A percentile compares a stretch with the other conserved stretches of the same genome.
Evolutionary conservation across 2,113 vertebrate species (phyloP).

Genomic region (Pogona vitticeps): DNA sequence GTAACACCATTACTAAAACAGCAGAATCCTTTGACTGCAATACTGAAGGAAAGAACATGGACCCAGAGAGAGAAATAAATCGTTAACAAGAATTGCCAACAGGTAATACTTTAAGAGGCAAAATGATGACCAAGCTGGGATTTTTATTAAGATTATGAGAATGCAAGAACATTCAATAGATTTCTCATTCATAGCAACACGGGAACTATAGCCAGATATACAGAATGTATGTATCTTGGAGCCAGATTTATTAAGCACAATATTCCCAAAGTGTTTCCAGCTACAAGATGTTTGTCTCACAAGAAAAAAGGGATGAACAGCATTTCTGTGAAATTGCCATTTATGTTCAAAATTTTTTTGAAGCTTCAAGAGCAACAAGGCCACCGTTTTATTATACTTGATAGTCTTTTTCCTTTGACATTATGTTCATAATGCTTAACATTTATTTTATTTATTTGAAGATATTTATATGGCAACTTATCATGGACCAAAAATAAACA

Average conservation of each 20-base stretch:
- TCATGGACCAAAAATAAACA: too few species aligned
- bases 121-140: slow-evolving; percentile 25
- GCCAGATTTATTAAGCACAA: background rate
- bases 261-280: too few species aligned
- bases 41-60: background rate
- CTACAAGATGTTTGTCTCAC: background rate
- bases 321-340: background rate
- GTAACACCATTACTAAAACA: slow-evolving; percentile 26
- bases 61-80: background rate
- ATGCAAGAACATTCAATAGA: background rate
- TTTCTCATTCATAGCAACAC: background rate
- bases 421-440: background rate
- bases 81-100: background rate
- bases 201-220: background rate
- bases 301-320: background rate
- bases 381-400: background rate
- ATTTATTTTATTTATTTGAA: too few species aligned
- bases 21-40: background rate
- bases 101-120: slow-evolving; percentile 12
- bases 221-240: background rate
- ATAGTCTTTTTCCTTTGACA: background rate
- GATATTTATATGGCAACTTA: too few species aligned
- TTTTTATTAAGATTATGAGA: slow-evolving; percentile 11
- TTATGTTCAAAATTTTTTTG: background rate
- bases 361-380: background rate